Conservation (phyloP, 2,888 invertebrate genomes). For the Leptopilina syphax region DNA sequence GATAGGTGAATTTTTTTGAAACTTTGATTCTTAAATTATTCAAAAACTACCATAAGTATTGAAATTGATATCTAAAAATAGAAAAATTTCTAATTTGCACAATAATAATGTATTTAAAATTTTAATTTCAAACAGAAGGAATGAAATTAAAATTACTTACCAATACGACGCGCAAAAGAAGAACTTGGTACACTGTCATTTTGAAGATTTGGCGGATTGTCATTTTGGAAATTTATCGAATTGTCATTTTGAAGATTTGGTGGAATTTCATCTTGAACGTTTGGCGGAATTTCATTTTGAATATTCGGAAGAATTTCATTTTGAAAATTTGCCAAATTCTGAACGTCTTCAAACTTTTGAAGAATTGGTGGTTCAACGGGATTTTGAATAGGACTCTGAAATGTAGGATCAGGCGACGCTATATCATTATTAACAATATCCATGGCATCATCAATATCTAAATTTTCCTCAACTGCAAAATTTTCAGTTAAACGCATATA, state of each 20-base stretch:
- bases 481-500: not conserved
- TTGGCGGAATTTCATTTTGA: too few relatives aligned
- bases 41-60: too few relatives aligned
- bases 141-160: not conserved
- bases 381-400: not conserved
- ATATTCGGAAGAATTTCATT: not conserved
- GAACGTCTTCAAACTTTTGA: too few relatives aligned
- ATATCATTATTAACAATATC: not conserved
- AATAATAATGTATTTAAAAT: too few relatives aligned
- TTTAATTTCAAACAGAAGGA: not conserved
- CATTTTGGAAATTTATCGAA: too few relatives aligned
- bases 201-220: not conserved
- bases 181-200: not conserved
- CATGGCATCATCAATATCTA: not conserved
- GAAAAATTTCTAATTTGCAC: too few relatives aligned
- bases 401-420: not conserved
- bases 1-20: too few relatives aligned
- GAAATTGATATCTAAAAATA: too few relatives aligned
- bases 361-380: too few relatives aligned
- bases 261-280: too few relatives aligned
- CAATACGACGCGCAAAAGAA: not conserved
- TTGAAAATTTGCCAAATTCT: not conserved
- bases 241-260: not conserved
- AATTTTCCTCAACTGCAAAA: not conserved
- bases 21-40: too few relatives aligned